Evolutionary conservation across 2,888 invertebrate species (phyloP), one percentile per base, ranked within the genome.

Genomic region (Zhengitettix transpicula): DNA sequence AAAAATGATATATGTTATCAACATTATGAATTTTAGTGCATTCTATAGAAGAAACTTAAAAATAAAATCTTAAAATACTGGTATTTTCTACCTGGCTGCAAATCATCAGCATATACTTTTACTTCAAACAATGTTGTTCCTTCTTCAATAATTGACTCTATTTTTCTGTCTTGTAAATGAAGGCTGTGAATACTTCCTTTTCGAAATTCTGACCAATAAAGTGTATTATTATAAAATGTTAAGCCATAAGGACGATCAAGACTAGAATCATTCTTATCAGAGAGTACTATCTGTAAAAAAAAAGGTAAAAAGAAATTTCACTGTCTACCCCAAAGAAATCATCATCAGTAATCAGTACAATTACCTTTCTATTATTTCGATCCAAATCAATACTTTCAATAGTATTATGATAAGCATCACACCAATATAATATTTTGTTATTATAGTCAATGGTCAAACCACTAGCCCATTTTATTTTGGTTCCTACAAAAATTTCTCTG

Each of bases 181-280:
- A 78, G 75, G 11, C 75, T 72, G 67, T 78, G 76, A 1, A 83
- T 76, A 5, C 75, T 75, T 60, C 84, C 85, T 68, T 81, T 77
- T 65, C 78, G 78, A 71, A 81, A 82, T 73, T 87, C 88, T 65
- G 83, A 82, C 83, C 84, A 89, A 68, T 81, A 80, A 51, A 89
- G 73, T 58, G 76, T 76, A 52, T 80, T 80, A 64, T 83, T 79
- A 67, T 80, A 76, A 59, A 81, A 75, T 11, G 82, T 82, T 56
- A 88, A 74, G 0, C 87, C 84, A 71, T 82, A 84, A 0, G 88
- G 87, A 71, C 83, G 82, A 58, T 79, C 77, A 59, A 82, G 70
- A 12, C 74, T 72, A 54, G 71, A 67, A 60, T 75, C 47, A 47
- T 47, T 47, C 47, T 47, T 47, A 14, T 47, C 71, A 12, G 67